Evolutionary conservation across 2,797 vertebrate genomes (phyloP), one percentile per base, ranked within the genome.

Genomic region (Lacerta agilis): DNA sequence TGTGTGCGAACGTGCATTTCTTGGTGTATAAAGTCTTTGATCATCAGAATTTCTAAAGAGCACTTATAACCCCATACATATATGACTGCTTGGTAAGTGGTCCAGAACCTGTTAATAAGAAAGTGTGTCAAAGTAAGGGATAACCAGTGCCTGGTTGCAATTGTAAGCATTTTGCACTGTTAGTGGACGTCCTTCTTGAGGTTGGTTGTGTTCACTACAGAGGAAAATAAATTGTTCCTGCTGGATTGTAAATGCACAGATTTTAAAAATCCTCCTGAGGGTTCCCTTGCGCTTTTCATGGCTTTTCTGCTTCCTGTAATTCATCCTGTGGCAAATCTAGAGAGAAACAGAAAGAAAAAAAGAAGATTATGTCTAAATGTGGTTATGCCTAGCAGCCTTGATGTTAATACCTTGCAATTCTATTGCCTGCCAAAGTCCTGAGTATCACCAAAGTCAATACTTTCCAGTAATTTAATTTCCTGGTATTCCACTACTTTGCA

Each of bases 271-370:
- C 72, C 79, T 95, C 84, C 83, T 87, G 55, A 89, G 77, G 25
- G 36, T 64, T 2, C 0, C 89, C 87, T 49, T 95, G 92, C 76
- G 85, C 38, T 77, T 93, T 92, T 95, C 94, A 7, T 58, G 92
- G 92, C 71, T 92, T 94, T 94, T 91, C 77, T 89, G 55, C 86
- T 94, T 94, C 91, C 77, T 93, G 92, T 89, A 88, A 79, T 92
- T 90, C 92, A 89, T 94, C 90, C 67, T 93, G 91, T 86, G 90
- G 88, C 49, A 94, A 92, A 92, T 67, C 95, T 96, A 87, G 10
- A 91, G 90, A 92, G 86, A 86, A 86, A 89, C 18, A 82, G 79
- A 86, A 72, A 95, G 78, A 95, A 92, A 90, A 55, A 84, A 91
- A 79, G 43, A 79, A 88, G 79, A 90, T 64, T 80, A 93, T 75